Evolutionary conservation across 2,888 invertebrate species (phyloP).

Genomic region (Tetrapedia diversipes): DNA sequence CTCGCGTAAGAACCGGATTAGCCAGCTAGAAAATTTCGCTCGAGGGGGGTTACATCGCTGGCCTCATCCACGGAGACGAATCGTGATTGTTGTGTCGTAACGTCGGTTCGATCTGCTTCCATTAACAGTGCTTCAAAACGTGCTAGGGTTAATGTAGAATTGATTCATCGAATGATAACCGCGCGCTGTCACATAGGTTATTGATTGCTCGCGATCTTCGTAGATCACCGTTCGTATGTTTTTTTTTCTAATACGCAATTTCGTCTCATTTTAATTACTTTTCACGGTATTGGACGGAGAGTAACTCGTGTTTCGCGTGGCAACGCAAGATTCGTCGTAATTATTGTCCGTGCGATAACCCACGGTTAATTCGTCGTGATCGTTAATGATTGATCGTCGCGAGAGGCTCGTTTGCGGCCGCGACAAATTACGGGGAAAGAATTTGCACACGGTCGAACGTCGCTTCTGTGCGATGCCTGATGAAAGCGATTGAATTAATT

Average conservation of each 20-base stretch:
- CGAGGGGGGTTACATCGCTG: background rate
- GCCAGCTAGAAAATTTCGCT: conserved; percentile 35
- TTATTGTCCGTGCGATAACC: conserved; percentile 1
- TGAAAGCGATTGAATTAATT: conserved; percentile 73
- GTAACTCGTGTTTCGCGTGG: background rate
- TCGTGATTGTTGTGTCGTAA: conserved; percentile 17
- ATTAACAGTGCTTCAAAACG: background rate
- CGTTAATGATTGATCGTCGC: conserved; percentile 34
- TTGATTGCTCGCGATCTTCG: conserved; percentile 16
- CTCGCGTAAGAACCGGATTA: conserved; percentile 28
- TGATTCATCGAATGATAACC: conserved; percentile 29
- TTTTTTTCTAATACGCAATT: background rate
- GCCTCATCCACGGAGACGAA: conserved; percentile 3
- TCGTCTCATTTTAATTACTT: background rate
- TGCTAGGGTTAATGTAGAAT: conserved; percentile 7
- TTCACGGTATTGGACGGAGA: too few relatives aligned
- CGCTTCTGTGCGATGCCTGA: conserved; percentile 14
- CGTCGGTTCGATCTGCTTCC: conserved; percentile 10
- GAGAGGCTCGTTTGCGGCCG: conserved; percentile 7
- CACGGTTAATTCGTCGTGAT: conserved; percentile 16
- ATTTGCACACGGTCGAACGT: background rate
- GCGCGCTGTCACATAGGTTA: conserved; percentile 19
- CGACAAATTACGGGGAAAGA: conserved; percentile 25
- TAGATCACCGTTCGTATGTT: background rate
- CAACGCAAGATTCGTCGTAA: conserved; percentile 6